Base-by-base conservation (phyloP, 2,113 vertebrate genomes). In the Dromas ardeola region DNA sequence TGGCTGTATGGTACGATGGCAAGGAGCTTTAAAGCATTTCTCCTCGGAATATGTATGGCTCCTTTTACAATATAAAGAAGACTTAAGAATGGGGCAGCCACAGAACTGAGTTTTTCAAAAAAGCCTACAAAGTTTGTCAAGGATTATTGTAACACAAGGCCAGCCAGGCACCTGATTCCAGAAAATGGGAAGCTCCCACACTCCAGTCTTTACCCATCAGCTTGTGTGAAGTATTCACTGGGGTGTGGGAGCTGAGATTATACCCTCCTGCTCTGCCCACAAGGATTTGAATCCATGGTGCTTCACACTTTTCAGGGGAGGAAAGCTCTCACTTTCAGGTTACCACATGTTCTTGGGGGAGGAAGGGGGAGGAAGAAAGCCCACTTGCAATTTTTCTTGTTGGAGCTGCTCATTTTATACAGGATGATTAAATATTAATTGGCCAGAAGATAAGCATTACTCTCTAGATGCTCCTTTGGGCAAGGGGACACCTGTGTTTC, bases 381-480 rank as follows among this genome's bases (percentile, higher is more conserved):
- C 25, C 26, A 16, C 50, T 55, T 85, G 42, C 9, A 50, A 15
- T 53, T 67, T 70, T 91, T 90, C 23, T 27, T 88, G 27, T 69
- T 66, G 40, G 21, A 95, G 19, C 6, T 5, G 8, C 34, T 56
- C 23, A 49, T 82, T 95, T 80, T 76, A 36, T 80, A 61, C 5
- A 40, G 15, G 15, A 43, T 43, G 27, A 61, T 88, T 67, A 93
- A 92, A 88, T 67, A 88, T 69, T 65, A 88, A 92, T 82, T 49
- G 52, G 1, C 10, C 30, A 61, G 71, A 88, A 95, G 30, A 36
- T 72, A 81, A 92, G 23, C 40, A 76, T 63, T 67, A 52, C 43
- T 56, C 15, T 55, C 38, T 45, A 76, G 22, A 26, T 17, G 42
- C 8, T 81, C 32, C 45, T 79, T 40, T 67, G 58, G 38, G 34